These are phyloP conservation scores for Plutella xylostella DNA, from an alignment of 2,888 invertebrate species.

Conservation along the genomic window DNA sequence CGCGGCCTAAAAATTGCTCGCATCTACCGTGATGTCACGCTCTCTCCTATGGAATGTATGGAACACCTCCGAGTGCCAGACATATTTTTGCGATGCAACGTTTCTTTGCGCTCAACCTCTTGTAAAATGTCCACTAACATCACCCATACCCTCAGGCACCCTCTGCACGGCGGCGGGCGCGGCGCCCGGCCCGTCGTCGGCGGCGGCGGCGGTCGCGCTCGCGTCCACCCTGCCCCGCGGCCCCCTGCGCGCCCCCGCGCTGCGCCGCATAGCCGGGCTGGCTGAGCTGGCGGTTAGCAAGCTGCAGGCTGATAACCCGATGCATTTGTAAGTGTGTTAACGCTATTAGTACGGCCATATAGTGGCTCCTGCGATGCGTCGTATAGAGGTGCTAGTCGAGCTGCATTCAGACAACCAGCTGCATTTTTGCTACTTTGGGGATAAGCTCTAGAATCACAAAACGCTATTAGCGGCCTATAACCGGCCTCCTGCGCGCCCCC, in stretches of 20 bases:
- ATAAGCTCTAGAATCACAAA: too few species aligned
- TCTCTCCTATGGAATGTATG: too few species aligned
- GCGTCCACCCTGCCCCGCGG: slow-evolving; percentile 38
- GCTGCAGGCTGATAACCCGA: slow-evolving; percentile 43
- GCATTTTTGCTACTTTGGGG: neutral
- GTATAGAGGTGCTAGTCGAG: too few species aligned
- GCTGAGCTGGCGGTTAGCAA: slow-evolving; percentile 45
- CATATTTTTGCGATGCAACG: too few species aligned
- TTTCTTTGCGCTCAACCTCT: too few species aligned
- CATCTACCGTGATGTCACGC: too few species aligned
- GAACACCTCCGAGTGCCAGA: too few species aligned
- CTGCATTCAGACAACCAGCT: neutral
- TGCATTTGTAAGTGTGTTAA: slow-evolving; percentile 39
- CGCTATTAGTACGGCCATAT: too few species aligned
- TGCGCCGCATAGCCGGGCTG: slow-evolving; percentile 46
- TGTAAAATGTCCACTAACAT: too few species aligned
- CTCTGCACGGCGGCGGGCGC: slow-evolving; percentile 48
- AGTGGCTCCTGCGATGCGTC: neutral
- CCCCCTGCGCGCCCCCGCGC: slow-evolving; percentile 45
- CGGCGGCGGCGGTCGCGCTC: slow-evolving; percentile 31
- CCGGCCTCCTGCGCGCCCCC: slow-evolving; percentile 40
- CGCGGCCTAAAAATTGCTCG: too few species aligned
- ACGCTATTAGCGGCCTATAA: too few species aligned
- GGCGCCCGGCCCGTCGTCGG: slow-evolving; percentile 30
- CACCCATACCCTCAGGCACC: slow-evolving; percentile 30